These are phyloP conservation scores for Engraulis encrasicolus DNA, from an alignment of 2,113 vertebrate species.

Conservation along the genomic window DNA sequence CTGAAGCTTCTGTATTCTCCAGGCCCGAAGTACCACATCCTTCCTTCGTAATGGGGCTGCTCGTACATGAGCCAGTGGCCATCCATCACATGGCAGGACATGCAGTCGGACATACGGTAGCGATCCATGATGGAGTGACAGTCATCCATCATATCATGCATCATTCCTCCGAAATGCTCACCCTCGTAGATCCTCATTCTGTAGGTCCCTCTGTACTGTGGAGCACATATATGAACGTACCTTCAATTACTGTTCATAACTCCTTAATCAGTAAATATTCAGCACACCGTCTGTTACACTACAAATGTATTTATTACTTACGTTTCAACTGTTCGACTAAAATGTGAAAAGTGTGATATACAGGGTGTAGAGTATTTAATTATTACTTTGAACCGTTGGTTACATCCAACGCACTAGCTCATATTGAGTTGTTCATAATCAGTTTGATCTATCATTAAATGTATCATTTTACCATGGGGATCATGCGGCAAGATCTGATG, in stretches of 20 bases:
- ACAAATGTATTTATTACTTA: too few species aligned
- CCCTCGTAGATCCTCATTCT: slow-evolving; percentile 60
- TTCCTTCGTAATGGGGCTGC: slow-evolving; percentile 56
- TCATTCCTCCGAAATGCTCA: slow-evolving; percentile 59
- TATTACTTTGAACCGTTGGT: too few species aligned
- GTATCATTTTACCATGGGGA: slow-evolving; percentile 64
- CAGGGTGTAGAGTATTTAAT: too few species aligned
- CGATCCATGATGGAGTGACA: slow-evolving; percentile 58
- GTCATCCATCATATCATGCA: slow-evolving; percentile 58
- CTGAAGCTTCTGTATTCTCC: slow-evolving; percentile 56
- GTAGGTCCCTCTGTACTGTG: slow-evolving; percentile 52
- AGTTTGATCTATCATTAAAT: neutral
- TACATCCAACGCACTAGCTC: too few species aligned
- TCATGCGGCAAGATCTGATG: slow-evolving; percentile 72
- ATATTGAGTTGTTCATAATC: too few species aligned
- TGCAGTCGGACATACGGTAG: slow-evolving; percentile 58
- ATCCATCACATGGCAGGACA: slow-evolving; percentile 63
- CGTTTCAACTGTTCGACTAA: too few species aligned
- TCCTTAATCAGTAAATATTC: too few species aligned
- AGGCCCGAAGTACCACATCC: slow-evolving; percentile 50
- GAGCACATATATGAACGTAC: neutral
- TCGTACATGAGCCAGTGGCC: slow-evolving; percentile 65
- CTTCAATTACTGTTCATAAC: too few species aligned
- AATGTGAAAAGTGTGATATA: too few species aligned
- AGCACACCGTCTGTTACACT: too few species aligned